Conservation (phyloP, 2,797 vertebrate species). For the Ctenopoma multispine region DNA sequence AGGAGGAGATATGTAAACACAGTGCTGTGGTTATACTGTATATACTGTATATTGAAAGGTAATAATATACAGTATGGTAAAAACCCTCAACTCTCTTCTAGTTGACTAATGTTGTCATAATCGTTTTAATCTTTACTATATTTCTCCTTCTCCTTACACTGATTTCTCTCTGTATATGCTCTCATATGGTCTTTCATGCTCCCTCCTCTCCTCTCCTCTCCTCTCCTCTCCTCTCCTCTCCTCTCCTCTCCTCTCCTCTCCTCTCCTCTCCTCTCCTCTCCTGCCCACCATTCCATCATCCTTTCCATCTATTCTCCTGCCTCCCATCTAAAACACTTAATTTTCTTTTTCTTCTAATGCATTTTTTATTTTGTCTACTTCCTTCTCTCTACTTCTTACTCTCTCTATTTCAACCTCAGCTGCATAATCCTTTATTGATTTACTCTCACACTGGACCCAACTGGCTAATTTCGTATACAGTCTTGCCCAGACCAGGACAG, state of each 20-base stretch:
- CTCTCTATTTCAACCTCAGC: constrained; percentile 25
- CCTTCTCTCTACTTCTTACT: constrained; percentile 19
- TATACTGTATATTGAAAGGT: not conserved
- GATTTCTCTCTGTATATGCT: constrained; percentile 14
- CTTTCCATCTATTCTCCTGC: constrained; percentile 14
- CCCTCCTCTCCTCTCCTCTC: not conserved
- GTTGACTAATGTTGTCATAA: constrained; percentile 25
- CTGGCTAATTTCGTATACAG: constrained; percentile 26
- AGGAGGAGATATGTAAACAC: constrained; percentile 6
- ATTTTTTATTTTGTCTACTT: constrained; percentile 8
- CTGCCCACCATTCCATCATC: constrained; percentile 18
- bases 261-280: constrained; percentile 3
- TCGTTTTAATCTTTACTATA: constrained; percentile 12
- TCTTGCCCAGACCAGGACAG: not conserved
- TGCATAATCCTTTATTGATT: constrained; percentile 41
- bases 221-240: too few species aligned
- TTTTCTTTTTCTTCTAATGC: constrained; percentile 22
- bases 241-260: too few species aligned
- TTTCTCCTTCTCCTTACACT: constrained; percentile 13
- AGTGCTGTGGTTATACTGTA: too few species aligned
- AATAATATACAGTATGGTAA: constrained; percentile 13
- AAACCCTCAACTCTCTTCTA: not conserved
- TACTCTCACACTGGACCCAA: constrained; percentile 22
- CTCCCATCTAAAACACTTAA: constrained; percentile 38
- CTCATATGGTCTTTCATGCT: constrained; percentile 17